A percentile compares a stretch with the other conserved stretches of the same genome.
These are phyloP conservation scores for Oasisia sp. DNA, from an alignment of 2,888 invertebrate genomes.

Conservation along the genomic window DNA sequence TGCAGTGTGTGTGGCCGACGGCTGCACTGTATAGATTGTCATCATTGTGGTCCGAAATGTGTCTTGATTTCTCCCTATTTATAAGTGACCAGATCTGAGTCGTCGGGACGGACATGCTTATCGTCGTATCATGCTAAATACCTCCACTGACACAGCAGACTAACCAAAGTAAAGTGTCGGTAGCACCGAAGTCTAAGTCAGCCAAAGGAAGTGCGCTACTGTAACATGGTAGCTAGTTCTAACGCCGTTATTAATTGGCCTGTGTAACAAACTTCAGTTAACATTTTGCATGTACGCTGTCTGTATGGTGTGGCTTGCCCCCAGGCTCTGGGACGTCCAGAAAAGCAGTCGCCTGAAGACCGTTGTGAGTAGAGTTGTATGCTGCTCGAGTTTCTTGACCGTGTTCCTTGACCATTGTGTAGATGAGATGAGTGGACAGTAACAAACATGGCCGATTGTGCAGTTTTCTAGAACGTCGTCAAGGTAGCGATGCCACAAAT, in stretches of 20 bases:
- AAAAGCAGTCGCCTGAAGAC: not conserved
- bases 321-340: not conserved
- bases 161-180: not conserved
- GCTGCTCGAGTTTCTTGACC: not conserved
- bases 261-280: conserved; percentile 5
- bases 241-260: conserved; percentile 17
- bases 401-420: not conserved
- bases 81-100: not conserved
- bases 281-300: not conserved
- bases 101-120: not conserved
- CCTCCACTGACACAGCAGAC: not conserved
- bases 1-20: not conserved
- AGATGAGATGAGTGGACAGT: not conserved
- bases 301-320: not conserved
- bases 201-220: conserved; percentile 8
- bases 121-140: not conserved
- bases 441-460: not conserved
- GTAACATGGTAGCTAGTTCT: conserved; percentile 17
- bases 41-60: not conserved
- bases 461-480: not conserved
- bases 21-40: not conserved
- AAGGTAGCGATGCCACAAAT: not conserved
- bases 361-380: not conserved
- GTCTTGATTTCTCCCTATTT: conserved; percentile 14
- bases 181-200: conserved; percentile 13